phyloP scores from a whole-genome alignment of 2,113 vertebrate genomes.

The Aix galericulata region DNA sequence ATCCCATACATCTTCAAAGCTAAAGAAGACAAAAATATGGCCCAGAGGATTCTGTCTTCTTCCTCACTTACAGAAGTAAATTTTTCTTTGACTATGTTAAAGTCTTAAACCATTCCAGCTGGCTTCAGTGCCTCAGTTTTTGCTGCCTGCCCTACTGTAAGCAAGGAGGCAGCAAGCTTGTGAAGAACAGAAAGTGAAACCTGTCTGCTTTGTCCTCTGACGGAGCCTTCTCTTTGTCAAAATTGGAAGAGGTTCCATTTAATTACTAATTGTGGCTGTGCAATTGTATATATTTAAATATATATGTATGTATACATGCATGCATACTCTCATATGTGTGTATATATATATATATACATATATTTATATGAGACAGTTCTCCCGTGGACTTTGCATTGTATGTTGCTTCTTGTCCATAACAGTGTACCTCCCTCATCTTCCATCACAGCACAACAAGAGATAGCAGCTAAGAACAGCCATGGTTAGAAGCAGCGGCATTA shows the following conservation, averaged over 20 bases:
- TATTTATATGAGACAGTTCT: neutral
- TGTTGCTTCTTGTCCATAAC: neutral
- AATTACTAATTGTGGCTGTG: neutral
- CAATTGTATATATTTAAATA: neutral
- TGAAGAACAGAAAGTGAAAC: neutral
- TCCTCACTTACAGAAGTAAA: neutral
- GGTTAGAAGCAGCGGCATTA: neutral
- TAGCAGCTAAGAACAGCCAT: neutral
- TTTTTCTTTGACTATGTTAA: neutral
- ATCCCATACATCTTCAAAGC: neutral
- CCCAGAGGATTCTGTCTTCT: neutral
- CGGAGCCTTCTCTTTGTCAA: neutral
- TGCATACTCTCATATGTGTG: rapidly evolving
- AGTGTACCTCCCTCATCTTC: neutral
- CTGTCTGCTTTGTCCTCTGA: neutral
- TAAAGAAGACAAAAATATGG: neutral
- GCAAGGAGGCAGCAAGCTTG: neutral
- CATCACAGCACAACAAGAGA: neutral
- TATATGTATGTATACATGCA: too few relatives aligned
- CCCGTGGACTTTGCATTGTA: rapidly evolving
- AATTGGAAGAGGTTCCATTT: neutral
- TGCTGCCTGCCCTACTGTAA: neutral
- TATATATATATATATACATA: too few relatives aligned
- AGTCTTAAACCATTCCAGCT: conserved; percentile 31
- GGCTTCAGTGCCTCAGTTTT: neutral